Conservation (phyloP, 2,113 vertebrate genomes). For the Macroglossus sobrinus region DNA sequence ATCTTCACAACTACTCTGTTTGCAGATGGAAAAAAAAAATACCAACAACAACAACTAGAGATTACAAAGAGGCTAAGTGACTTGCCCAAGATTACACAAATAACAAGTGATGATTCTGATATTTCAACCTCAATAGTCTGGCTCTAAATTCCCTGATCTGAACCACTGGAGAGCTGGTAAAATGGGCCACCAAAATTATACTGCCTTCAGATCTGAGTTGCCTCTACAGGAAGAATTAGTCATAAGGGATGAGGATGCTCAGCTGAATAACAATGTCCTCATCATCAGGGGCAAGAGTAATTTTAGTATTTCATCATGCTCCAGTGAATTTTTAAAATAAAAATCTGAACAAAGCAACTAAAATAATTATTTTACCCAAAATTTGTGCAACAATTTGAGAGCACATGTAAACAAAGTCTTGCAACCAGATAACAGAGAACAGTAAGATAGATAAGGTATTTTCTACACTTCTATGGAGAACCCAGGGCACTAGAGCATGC, state of each 20-base stretch:
- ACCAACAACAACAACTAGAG: not conserved
- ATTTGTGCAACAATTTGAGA: not conserved
- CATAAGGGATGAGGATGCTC: not conserved
- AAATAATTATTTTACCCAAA: not conserved
- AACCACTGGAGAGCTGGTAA: not conserved
- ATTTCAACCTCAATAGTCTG: not conserved
- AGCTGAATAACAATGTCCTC: not conserved
- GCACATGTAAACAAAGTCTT: not conserved
- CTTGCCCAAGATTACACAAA: not conserved
- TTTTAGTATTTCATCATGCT: not conserved
- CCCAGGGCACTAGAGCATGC: too few relatives aligned
- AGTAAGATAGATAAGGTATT: rapidly evolving
- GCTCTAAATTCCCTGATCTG: not conserved
- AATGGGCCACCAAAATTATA: not conserved
- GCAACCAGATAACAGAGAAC: not conserved
- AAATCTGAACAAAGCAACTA: not conserved
- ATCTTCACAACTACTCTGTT: not conserved
- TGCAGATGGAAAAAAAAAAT: not conserved
- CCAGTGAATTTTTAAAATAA: not conserved
- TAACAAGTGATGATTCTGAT: not conserved
- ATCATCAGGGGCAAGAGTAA: not conserved
- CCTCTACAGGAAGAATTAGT: not conserved
- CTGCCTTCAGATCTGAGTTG: not conserved
- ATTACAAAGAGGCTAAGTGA: not conserved
- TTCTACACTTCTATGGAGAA: not conserved